phyloP scores from a whole-genome alignment of 2,113 vertebrate species.

The Colossoma macropomum region DNA sequence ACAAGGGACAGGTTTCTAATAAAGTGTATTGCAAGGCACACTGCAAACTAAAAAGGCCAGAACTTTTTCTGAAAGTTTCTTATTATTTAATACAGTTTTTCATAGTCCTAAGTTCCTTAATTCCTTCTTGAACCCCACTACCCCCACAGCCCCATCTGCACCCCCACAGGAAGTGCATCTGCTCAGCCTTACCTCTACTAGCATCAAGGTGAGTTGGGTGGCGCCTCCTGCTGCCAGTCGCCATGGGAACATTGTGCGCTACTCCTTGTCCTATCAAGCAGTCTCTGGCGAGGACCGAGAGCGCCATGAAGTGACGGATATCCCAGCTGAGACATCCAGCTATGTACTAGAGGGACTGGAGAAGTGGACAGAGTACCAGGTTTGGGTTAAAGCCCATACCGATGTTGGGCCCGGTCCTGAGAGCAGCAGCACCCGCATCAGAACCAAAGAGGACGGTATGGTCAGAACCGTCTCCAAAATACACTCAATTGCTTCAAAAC shows the following conservation, averaged over 20 bases:
- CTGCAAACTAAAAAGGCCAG: too few species aligned
- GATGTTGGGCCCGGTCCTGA: slow-evolving; percentile 96
- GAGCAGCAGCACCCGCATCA: slow-evolving; percentile 88
- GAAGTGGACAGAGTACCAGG: slow-evolving; percentile 99
- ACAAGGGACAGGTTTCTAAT: too few species aligned
- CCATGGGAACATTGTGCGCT: slow-evolving; percentile 94
- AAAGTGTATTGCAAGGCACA: too few species aligned
- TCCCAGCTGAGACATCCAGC: slow-evolving; percentile 88
- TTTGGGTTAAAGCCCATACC: slow-evolving; percentile 98
- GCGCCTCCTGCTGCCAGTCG: slow-evolving; percentile 92
- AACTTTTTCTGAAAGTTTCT: too few species aligned
- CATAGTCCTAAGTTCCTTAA: slow-evolving; percentile 41
- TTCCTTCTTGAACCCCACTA: slow-evolving; percentile 75
- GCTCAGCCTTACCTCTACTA: slow-evolving; percentile 92
- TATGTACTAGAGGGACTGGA: slow-evolving; percentile 93
- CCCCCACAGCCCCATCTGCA: slow-evolving; percentile 89
- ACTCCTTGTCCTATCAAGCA: slow-evolving; percentile 92
- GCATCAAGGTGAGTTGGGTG: slow-evolving; percentile 99
- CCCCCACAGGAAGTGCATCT: slow-evolving; percentile 95
- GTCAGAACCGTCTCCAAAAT: slow-evolving; percentile 46
- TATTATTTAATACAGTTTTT: background rate
- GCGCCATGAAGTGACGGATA: slow-evolving; percentile 88
- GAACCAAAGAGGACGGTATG: slow-evolving; percentile 97
- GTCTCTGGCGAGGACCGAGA: slow-evolving; percentile 90
- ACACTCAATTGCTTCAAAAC: background rate